Conservation (phyloP, 2,113 vertebrate species). For the Podarcis cretensis region DNA sequence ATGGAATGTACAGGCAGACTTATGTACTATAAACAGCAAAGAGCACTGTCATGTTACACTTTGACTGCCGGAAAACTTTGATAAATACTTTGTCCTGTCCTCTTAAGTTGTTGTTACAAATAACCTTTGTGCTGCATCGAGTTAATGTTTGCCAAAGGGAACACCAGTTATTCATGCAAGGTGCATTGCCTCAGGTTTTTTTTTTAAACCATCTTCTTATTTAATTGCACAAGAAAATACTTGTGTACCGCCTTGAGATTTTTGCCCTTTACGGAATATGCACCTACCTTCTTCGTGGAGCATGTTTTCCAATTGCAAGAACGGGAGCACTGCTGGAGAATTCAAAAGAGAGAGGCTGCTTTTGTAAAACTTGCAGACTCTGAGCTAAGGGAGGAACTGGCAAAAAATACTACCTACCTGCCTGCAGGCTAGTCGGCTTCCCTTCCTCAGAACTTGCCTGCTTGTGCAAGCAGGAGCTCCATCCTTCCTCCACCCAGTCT, state of each 20-base stretch:
- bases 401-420: slow-evolving; percentile 17
- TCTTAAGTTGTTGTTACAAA: not conserved
- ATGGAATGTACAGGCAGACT: not conserved
- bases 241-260: too few species aligned
- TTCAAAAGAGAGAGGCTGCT: not conserved
- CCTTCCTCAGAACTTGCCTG: slow-evolving; percentile 20
- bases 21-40: not conserved
- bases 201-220: not conserved
- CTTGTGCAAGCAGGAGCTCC: slow-evolving; percentile 57
- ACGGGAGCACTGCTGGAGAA: slow-evolving; percentile 36
- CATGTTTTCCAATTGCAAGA: slow-evolving; percentile 45
- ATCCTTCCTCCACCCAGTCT: slow-evolving; percentile 54
- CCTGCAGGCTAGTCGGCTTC: slow-evolving; percentile 36
- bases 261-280: not conserved
- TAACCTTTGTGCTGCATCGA: not conserved
- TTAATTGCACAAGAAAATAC: slow-evolving; percentile 3
- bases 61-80: not conserved
- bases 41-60: not conserved
- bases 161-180: not conserved
- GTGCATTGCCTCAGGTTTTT: not conserved
- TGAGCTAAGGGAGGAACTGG: slow-evolving; percentile 29
- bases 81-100: slow-evolving; percentile 4
- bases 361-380: slow-evolving; percentile 14
- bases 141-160: not conserved
- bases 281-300: slow-evolving; percentile 41